A percentile compares a stretch with the other conserved stretches of the same genome.
phyloP scores from a whole-genome alignment of 2,797 vertebrate genomes.

The Pachyuromys duprasi region DNA sequence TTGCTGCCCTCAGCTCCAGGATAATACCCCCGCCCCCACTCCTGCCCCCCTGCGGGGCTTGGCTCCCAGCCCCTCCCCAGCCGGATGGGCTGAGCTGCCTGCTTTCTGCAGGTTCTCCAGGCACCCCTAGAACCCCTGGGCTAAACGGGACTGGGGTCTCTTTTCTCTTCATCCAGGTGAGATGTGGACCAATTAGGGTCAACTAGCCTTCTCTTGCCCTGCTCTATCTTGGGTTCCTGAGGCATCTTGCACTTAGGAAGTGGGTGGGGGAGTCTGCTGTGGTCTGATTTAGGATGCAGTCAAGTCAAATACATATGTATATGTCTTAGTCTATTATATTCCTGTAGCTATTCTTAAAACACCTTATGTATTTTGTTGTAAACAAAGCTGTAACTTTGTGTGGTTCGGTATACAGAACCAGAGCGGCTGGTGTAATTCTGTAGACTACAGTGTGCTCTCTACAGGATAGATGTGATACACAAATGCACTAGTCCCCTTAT shows the following conservation, averaged over 20 bases:
- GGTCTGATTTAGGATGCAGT: neutral
- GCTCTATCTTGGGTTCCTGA: neutral
- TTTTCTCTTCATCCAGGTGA: neutral
- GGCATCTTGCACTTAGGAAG: neutral
- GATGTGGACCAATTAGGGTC: neutral
- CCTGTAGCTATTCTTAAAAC: neutral
- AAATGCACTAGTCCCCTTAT: neutral
- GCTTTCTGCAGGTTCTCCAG: slow-evolving; percentile 66
- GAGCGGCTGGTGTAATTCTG: neutral
- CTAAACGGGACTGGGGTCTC: neutral
- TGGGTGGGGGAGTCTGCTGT: neutral
- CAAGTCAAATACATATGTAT: neutral
- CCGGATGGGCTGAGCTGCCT: slow-evolving; percentile 72
- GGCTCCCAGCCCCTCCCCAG: slow-evolving; percentile 58
- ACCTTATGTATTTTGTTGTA: neutral
- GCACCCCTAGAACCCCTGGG: neutral
- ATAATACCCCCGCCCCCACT: slow-evolving; percentile 67
- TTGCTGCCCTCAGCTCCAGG: slow-evolving; percentile 86
- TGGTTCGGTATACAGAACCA: neutral
- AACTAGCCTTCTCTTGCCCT: neutral
- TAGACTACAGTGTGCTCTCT: neutral
- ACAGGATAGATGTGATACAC: neutral
- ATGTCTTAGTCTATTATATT: neutral
- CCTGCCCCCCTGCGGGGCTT: neutral
- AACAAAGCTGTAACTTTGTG: neutral